Conservation (phyloP, 2,113 vertebrate species). For the Galeopterus variegatus region DNA sequence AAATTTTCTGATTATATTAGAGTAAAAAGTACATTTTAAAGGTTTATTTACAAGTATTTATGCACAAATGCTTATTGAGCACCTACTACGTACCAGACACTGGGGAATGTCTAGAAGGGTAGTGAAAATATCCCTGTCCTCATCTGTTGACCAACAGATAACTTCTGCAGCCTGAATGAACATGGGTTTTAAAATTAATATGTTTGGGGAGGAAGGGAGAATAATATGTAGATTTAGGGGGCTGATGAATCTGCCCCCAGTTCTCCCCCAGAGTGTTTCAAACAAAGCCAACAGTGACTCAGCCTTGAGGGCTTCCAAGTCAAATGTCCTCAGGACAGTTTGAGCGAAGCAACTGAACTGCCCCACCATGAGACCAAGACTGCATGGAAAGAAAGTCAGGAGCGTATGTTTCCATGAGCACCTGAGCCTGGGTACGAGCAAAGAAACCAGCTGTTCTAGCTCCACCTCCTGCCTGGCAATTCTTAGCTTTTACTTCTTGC, state of each 20-base stretch:
- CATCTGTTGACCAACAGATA: background rate
- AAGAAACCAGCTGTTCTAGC: background rate
- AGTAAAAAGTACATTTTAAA: background rate
- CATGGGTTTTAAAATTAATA: background rate
- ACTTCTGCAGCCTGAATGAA: background rate
- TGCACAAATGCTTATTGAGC: background rate
- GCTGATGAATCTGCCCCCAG: background rate
- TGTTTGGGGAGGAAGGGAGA: fast-evolving
- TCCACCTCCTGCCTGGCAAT: fast-evolving
- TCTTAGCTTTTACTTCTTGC: background rate
- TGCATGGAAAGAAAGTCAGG: fast-evolving
- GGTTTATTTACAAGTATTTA: background rate
- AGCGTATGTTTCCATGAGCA: fast-evolving
- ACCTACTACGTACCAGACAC: background rate
- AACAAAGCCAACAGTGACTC: background rate
- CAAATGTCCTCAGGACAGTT: background rate
- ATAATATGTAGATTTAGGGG: fast-evolving
- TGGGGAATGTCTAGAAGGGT: background rate
- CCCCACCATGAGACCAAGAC: fast-evolving
- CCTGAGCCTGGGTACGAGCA: background rate
- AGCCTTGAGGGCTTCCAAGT: background rate
- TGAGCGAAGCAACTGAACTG: background rate
- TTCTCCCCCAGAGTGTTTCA: background rate
- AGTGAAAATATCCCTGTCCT: background rate
- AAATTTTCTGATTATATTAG: background rate